phyloP scores from a whole-genome alignment of 2,888 invertebrate species.

The Megastigmus dorsalis region DNA sequence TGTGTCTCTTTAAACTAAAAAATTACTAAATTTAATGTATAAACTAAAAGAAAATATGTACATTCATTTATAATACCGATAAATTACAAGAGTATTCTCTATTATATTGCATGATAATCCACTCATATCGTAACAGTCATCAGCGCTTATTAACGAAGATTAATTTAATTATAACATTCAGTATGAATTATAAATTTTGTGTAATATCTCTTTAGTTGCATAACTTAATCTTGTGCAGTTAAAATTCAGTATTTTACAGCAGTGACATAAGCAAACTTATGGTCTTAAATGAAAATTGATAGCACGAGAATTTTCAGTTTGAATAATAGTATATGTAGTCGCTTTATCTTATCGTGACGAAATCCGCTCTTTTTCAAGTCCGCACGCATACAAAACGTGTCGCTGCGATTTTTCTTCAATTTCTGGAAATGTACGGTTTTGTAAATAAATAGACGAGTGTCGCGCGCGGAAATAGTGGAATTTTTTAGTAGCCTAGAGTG shows the following conservation, averaged over 20 bases:
- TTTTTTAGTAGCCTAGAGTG: too few species aligned
- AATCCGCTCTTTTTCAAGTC: conserved; percentile 17
- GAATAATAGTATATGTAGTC: neutral
- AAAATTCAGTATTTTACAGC: neutral
- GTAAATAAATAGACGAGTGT: conserved; percentile 17
- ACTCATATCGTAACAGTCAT: too few species aligned
- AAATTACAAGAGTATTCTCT: too few species aligned
- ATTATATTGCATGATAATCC: neutral
- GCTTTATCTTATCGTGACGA: conserved; percentile 31
- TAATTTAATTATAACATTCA: neutral
- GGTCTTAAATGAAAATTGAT: conserved; percentile 6
- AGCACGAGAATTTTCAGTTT: neutral
- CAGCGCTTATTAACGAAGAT: too few species aligned
- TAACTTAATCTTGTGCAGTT: conserved; percentile 7
- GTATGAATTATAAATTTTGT: too few species aligned
- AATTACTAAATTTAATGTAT: too few species aligned
- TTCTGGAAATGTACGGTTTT: neutral
- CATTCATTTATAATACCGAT: too few species aligned
- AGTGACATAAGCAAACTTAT: neutral
- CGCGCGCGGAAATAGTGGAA: neutral
- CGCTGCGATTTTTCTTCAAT: neutral
- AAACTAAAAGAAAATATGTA: too few species aligned
- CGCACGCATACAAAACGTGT: neutral
- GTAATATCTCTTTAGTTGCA: neutral
- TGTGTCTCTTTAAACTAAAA: too few species aligned